Base-by-base conservation (phyloP, 2,888 invertebrate species). In the Colostygia pectinataria region DNA sequence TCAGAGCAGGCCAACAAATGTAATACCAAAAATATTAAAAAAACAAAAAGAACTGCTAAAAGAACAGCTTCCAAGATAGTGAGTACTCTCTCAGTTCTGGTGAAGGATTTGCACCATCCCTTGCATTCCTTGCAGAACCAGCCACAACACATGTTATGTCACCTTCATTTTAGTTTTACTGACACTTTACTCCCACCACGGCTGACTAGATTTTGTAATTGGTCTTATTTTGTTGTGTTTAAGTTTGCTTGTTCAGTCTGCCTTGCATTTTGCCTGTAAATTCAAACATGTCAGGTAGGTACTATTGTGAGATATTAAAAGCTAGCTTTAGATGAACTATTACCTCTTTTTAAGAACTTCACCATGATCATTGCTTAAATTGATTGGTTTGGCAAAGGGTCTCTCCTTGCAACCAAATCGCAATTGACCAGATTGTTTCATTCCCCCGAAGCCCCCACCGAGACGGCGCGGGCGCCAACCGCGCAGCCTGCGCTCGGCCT, bases 401-500 rank as follows among this genome's bases (percentile, higher is more conserved):
- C 95, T 87, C 43, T 94, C 94, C 62, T 92, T 91, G 33, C 97
- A 95, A 0, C 97, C 97, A 86, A 97, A 98, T 51, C 97, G 81
- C 29, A 97, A 85, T 72, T 98, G 97, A 0, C 97, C 97, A 0
- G 97, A 95, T 77, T 96, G 95, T 67, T 95, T 96, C 58, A 91
- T 92, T 0, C 97, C 97, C 2, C 96, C 96, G 71, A 97, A 95
- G 8, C 97, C 97, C 9, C 97, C 97, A 2, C 97, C 97, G 4
- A 97, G 84, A 55, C 97, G 83, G 55, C 97, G 90, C 1, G 97
- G 97, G 70, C 93, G 93, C 97, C 97, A 97, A 1, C 96, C 96
- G 47, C 91, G 90, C 66, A 96, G 73, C 5, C 81, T 83, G 50
- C 96, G 90, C 71, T 93, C 94, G 61, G 93, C 93, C 79, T 97